These are phyloP conservation scores for Drosophila vallismaia DNA, from an alignment of 2,888 invertebrate species.

Conservation along the genomic window DNA sequence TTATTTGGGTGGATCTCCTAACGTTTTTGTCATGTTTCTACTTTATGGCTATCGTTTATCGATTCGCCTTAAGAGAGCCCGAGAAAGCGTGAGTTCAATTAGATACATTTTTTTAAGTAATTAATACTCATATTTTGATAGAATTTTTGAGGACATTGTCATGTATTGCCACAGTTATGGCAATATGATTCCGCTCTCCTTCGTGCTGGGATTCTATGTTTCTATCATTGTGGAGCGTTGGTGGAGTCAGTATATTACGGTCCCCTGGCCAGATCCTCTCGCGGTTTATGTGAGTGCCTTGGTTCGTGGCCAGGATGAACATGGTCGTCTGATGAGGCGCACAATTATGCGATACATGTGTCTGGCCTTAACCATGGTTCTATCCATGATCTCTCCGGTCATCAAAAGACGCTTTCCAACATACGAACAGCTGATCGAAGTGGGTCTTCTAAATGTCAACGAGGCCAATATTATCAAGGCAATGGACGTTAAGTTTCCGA, in stretches of 20 bases:
- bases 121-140: background rate
- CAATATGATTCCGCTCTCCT: conserved; percentile 94
- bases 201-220: conserved; percentile 97
- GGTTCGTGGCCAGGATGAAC: conserved; percentile 92
- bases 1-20: conserved; percentile 94
- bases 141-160: conserved; percentile 91
- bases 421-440: conserved; percentile 91
- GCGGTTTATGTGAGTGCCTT: conserved; percentile 93
- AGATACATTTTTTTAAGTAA: background rate
- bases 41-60: conserved; percentile 75
- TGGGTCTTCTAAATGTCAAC: conserved; percentile 91
- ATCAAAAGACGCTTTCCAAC: conserved; percentile 95
- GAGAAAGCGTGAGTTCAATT: conserved; percentile 52
- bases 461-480: conserved; percentile 90
- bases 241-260: conserved; percentile 93
- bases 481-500: conserved; percentile 91
- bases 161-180: conserved; percentile 93
- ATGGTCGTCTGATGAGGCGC: conserved; percentile 91
- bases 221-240: conserved; percentile 95
- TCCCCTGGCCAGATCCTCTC: conserved; percentile 94
- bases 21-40: conserved; percentile 92
- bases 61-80: conserved; percentile 23
- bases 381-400: conserved; percentile 92
- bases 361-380: conserved; percentile 92
- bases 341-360: conserved; percentile 93